Evolutionary conservation across 2,113 vertebrate genomes (phyloP).

Genomic region (Furnarius figulus): DNA sequence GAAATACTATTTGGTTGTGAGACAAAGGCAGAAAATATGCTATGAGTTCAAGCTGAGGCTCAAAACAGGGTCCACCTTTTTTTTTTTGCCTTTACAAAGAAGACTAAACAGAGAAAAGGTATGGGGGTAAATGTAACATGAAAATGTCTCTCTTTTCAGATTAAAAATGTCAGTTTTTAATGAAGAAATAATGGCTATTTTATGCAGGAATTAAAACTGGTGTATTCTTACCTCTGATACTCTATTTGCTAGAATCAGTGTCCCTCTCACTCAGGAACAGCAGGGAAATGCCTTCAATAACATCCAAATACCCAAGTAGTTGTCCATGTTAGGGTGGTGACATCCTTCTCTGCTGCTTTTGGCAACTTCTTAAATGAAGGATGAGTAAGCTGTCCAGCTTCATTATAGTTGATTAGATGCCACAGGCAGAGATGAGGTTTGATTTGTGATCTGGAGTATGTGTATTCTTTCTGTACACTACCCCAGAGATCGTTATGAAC

Average conservation of each 20-base stretch:
- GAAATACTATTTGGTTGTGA: neutral
- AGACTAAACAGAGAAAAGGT: neutral
- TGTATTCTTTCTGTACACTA: neutral
- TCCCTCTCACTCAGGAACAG: neutral
- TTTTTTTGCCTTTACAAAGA: neutral
- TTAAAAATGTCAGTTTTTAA: neutral
- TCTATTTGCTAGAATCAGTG: neutral
- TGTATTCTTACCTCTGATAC: neutral
- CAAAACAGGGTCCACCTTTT: neutral
- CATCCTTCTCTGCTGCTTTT: neutral
- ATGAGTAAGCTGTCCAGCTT: neutral
- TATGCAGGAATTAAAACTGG: neutral
- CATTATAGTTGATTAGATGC: neutral
- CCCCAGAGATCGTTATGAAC: neutral
- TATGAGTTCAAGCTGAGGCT: neutral
- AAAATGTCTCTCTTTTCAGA: neutral
- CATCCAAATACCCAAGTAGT: neutral
- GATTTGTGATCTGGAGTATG: neutral
- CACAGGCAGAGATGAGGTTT: neutral
- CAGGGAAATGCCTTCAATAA: neutral
- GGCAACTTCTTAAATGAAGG: neutral
- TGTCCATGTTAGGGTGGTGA: neutral
- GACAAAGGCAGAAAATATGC: neutral
- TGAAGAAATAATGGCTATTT: neutral
- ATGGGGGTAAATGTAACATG: neutral